Evolutionary conservation across 92 coral and sea anemone species (phyloP).

Genomic region (Phenganax marumi): DNA sequence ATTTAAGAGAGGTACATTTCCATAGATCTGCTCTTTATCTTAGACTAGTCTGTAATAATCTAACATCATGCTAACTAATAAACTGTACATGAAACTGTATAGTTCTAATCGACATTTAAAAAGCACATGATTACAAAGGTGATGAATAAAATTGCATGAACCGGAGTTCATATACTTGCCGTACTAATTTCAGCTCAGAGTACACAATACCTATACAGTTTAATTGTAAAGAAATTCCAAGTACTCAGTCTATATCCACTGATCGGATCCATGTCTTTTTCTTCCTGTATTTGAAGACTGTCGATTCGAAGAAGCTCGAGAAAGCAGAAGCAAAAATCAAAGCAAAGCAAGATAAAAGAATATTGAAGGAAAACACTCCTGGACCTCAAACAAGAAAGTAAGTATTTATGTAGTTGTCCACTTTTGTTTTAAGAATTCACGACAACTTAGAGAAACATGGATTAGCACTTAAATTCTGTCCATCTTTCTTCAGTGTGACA

Average conservation of each 20-base stretch:
- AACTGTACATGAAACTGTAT: too few species aligned
- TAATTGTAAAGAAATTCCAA: neutral
- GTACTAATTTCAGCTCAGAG: too few species aligned
- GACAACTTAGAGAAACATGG: neutral
- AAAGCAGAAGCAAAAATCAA: constrained; percentile 86
- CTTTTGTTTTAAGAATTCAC: neutral
- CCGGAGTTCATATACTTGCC: too few species aligned
- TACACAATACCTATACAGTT: too few species aligned
- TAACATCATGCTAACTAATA: too few species aligned
- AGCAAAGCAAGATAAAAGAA: constrained; percentile 76
- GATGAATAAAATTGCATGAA: too few species aligned
- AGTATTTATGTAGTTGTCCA: neutral
- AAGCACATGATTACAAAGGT: too few species aligned
- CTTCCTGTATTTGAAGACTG: constrained; percentile 41
- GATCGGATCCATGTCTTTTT: neutral
- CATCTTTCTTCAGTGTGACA: constrained; percentile 47
- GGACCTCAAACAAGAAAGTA: constrained; percentile 42
- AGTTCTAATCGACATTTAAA: too few species aligned
- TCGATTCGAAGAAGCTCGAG: constrained; percentile 73
- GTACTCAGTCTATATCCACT: neutral
- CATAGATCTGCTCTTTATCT: neutral
- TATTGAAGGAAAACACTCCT: constrained; percentile 57
- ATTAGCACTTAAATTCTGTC: neutral
- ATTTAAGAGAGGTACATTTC: constrained; percentile 57
- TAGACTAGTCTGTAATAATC: too few species aligned